Percentiles rank a stretch among this genome's conserved stretches.
Conservation (phyloP, 1,140 invertebrate genomes). For the Drosophila prosaltans region DNA sequence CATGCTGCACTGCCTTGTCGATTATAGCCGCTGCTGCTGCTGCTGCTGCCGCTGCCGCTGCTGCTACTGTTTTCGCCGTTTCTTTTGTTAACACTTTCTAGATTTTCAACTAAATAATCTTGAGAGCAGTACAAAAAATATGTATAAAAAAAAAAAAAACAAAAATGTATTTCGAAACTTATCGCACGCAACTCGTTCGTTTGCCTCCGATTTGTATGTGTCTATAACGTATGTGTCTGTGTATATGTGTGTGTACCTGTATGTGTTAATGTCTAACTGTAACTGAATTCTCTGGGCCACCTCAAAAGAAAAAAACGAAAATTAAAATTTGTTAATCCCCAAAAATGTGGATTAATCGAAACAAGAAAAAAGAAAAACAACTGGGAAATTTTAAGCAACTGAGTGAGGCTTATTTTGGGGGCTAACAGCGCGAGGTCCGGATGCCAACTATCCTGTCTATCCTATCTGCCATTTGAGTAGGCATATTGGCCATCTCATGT, state of each 20-base stretch:
- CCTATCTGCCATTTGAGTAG: slow-evolving; percentile 9
- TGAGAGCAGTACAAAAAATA: background rate
- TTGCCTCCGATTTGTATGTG: background rate
- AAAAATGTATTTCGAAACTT: slow-evolving; percentile 1
- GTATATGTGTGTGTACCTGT: slow-evolving; percentile 19
- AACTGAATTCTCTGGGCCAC: slow-evolving; percentile 32
- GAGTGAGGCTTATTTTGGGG: background rate
- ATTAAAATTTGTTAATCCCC: background rate
- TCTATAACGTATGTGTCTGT: slow-evolving; percentile 11
- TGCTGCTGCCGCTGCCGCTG: background rate
- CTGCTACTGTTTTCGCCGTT: background rate
- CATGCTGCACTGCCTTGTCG: slow-evolving; percentile 34
- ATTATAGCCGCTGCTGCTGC: background rate
- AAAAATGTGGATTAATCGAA: background rate
- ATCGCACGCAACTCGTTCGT: background rate
- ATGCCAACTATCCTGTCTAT: slow-evolving; percentile 12
- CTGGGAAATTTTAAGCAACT: background rate
- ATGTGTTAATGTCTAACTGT: slow-evolving; percentile 16
- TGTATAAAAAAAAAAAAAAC: background rate
- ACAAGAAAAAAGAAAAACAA: background rate
- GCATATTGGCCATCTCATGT: slow-evolving; percentile 17
- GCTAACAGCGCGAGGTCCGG: slow-evolving; percentile 10
- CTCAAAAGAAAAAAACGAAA: background rate
- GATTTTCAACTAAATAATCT: slow-evolving; percentile 7
- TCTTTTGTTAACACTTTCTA: background rate